Conservation (phyloP, 2,797 vertebrate species). For the Ciconia nigra region DNA sequence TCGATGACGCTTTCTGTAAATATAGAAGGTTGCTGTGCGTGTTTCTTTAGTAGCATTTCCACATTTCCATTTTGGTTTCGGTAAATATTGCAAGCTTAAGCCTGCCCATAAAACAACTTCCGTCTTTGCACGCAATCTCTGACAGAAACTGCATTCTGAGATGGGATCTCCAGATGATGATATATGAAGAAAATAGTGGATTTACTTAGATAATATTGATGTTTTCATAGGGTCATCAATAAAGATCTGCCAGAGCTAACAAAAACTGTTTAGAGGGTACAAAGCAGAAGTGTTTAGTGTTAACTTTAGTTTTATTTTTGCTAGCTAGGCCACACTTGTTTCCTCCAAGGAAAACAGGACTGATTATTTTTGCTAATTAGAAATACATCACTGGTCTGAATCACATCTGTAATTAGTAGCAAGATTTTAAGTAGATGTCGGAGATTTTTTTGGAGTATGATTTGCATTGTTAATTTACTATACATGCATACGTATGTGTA, state of each 20-base stretch:
- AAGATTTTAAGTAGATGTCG: background rate
- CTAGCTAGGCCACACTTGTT: background rate
- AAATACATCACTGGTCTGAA: slow-evolving; percentile 38
- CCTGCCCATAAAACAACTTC: background rate
- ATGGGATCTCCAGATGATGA: background rate
- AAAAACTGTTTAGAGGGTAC: background rate
- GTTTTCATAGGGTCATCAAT: slow-evolving; percentile 23
- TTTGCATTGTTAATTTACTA: slow-evolving; percentile 28
- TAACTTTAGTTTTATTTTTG: slow-evolving; percentile 8
- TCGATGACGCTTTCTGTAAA: background rate
- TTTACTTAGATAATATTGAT: slow-evolving; percentile 49
- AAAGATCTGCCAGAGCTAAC: slow-evolving; percentile 28
- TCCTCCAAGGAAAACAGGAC: slow-evolving; percentile 36
- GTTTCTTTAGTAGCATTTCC: background rate
- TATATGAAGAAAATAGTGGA: background rate
- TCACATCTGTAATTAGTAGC: slow-evolving; percentile 25
- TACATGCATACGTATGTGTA: background rate
- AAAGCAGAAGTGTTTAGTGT: slow-evolving; percentile 4
- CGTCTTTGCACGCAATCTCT: background rate
- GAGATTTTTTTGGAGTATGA: background rate
- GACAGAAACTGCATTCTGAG: background rate
- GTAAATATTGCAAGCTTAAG: background rate
- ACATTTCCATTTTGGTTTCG: background rate
- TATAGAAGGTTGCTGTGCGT: background rate
- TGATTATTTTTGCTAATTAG: slow-evolving; percentile 63